phyloP scores from a whole-genome alignment of 2,113 vertebrate genomes.

The Macrotis lagotis region DNA sequence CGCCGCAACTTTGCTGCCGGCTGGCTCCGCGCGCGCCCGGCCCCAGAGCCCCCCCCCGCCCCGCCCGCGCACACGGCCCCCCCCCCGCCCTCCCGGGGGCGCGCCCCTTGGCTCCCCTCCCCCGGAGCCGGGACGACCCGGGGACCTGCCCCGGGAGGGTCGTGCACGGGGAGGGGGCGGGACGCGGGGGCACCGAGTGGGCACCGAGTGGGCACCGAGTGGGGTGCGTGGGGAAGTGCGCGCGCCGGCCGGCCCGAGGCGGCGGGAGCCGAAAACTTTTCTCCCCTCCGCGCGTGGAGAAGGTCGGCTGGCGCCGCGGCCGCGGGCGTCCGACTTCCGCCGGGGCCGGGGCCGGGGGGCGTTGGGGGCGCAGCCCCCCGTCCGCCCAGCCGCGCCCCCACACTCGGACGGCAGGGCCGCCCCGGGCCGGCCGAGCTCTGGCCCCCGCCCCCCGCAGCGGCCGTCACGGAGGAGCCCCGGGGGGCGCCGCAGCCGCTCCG shows the following conservation, averaged over 20 bases:
- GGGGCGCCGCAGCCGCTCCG: too few species aligned
- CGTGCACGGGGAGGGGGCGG: neutral
- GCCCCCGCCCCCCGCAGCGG: too few species aligned
- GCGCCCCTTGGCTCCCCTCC: neutral
- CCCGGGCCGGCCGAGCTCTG: too few species aligned
- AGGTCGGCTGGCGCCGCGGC: neutral
- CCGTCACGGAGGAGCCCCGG: too few species aligned
- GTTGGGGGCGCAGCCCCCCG: neutral
- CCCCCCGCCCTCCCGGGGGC: neutral
- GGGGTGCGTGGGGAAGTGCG: neutral
- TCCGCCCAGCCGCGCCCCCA: neutral
- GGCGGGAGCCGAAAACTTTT: slow-evolving; percentile 58
- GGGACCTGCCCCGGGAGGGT: neutral
- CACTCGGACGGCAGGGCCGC: neutral
- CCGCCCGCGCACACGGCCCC: neutral
- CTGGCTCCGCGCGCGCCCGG: neutral
- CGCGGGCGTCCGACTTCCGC: neutral
- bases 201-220: neutral
- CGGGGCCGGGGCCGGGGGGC: neutral
- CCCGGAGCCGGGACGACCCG: too few species aligned
- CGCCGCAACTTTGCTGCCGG: slow-evolving; percentile 39
- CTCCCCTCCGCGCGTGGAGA: slow-evolving; percentile 27
- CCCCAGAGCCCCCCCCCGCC: too few species aligned
- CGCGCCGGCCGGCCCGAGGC: neutral
- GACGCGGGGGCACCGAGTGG: neutral